Evolutionary conservation across 92 coral and sea anemone species (phyloP).

Genomic region (Pocillopora grandis): DNA sequence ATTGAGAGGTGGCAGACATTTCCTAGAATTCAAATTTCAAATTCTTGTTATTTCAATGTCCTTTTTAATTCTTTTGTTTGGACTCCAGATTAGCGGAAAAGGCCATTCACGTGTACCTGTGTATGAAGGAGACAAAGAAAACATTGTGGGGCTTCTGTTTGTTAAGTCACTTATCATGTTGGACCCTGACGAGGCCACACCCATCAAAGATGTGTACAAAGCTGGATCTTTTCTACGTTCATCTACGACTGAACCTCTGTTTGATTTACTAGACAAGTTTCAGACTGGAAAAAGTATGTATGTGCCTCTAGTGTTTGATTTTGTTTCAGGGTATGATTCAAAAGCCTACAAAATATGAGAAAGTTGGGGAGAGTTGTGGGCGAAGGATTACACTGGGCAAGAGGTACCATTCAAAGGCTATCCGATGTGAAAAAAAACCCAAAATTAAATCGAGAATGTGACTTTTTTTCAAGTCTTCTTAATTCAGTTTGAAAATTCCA

Average conservation of each 20-base stretch:
- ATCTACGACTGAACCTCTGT: constrained; percentile 80
- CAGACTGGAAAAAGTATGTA: constrained; percentile 97
- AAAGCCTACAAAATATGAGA: too few relatives aligned
- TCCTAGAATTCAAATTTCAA: too few relatives aligned
- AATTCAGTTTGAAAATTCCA: too few relatives aligned
- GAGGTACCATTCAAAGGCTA: too few relatives aligned
- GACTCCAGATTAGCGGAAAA: constrained; percentile 64
- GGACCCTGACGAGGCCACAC: constrained; percentile 84
- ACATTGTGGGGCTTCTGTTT: constrained; percentile 82
- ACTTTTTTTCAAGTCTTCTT: too few relatives aligned
- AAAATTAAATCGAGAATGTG: too few relatives aligned
- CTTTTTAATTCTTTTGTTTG: too few relatives aligned
- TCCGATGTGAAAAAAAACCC: too few relatives aligned
- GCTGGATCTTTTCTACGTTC: constrained; percentile 67
- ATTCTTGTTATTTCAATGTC: background rate
- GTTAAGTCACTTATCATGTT: constrained; percentile 88
- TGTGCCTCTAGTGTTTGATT: background rate
- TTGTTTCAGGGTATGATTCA: background rate
- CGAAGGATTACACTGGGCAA: too few relatives aligned
- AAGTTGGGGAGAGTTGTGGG: too few relatives aligned
- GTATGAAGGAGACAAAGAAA: constrained; percentile 63
- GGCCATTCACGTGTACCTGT: constrained; percentile 98
- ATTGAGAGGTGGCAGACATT: too few relatives aligned
- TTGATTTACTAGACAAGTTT: constrained; percentile 89
- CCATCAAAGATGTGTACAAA: constrained; percentile 74